Percentiles rank a stretch among this genome's conserved stretches.
These are phyloP conservation scores for Xenopus borealis DNA, from an alignment of 2,113 vertebrate species.

Conservation along the genomic window DNA sequence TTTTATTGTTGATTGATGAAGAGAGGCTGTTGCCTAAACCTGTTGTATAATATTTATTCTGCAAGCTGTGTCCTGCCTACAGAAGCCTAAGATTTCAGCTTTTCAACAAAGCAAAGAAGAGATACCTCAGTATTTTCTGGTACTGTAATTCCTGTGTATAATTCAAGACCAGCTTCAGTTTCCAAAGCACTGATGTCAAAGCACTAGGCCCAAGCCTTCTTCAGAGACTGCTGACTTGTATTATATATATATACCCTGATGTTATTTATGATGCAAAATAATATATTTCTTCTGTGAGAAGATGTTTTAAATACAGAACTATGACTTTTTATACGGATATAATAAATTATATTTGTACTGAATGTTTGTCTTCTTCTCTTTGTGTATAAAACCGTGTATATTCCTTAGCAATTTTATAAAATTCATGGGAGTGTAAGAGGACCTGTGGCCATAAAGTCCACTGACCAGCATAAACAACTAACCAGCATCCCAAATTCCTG, in stretches of 20 bases:
- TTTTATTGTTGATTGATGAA: slow-evolving; percentile 49
- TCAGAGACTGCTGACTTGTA: slow-evolving; percentile 64
- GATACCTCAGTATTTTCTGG: slow-evolving; percentile 77
- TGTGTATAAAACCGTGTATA: too few relatives aligned
- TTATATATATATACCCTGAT: slow-evolving; percentile 66
- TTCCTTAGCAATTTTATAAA: too few relatives aligned
- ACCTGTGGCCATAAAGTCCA: too few relatives aligned
- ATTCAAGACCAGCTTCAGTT: slow-evolving; percentile 54
- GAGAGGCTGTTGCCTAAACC: slow-evolving; percentile 32
- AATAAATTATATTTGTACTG: slow-evolving; percentile 81
- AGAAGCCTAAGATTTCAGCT: slow-evolving; percentile 62
- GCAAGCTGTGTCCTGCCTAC: slow-evolving; percentile 56
- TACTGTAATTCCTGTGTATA: slow-evolving; percentile 67
- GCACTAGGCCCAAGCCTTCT: slow-evolving; percentile 62
- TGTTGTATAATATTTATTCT: slow-evolving; percentile 68
- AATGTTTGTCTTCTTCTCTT: slow-evolving; percentile 19
- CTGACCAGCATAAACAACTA: too few relatives aligned
- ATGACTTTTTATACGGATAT: slow-evolving; percentile 71
- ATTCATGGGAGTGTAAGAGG: too few relatives aligned
- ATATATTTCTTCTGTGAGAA: slow-evolving; percentile 77
- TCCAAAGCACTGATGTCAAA: slow-evolving; percentile 66
- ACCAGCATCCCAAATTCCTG: too few relatives aligned
- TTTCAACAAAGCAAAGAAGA: slow-evolving; percentile 62
- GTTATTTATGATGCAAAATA: slow-evolving; percentile 80
- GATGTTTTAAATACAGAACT: slow-evolving; percentile 70